Base-by-base conservation (phyloP, 2,888 invertebrate genomes). In the Ophion obscuratus region DNA sequence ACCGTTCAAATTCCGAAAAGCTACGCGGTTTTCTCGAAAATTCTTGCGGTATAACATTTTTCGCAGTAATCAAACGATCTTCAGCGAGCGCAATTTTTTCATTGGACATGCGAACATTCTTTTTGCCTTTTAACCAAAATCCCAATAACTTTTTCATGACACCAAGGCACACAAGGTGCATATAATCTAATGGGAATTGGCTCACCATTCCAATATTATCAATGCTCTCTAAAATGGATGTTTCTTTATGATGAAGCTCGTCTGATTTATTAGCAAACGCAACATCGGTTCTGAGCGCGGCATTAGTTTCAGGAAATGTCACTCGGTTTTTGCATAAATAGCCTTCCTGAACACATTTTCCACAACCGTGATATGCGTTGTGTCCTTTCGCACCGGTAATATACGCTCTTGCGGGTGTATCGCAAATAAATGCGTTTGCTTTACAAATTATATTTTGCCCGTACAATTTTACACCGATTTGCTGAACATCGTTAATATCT, bases 21-120 rank as follows among this genome's bases (percentile, higher is more conserved):
- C 47, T 17, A 57, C 59, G 62, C 27, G 73, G 80, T 53, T 44
- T 59, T 59, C 90, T 88, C 36, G 87, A 79, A 86, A 90, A 91
- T 59, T 91, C 91, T 24, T 71, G 77, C 11, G 91, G 91, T n/a
- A 86, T 87, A 74, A 74, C 80, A 31, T 62, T 73, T 71, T 36
- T 84, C 31, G 88, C 62, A 10, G 61, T 1, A 40, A 74, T 9
- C 20, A 74, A 31, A 59, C 61, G 74, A 40, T 59, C 24, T 40
- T 74, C 61, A 40, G 57, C 44, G 14, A 14, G 10, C 84, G 57
- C 27, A 87, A 78, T 76, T 81, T 87, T n/a, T 57, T 73, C 53
- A 31, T 61, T 31, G 14, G 74, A 59, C 57, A 53, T 62, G 71
- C 74, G 75, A 40, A 68, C 70, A 80, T 62, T 85, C 81, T 71